Conservation (phyloP, 2,113 vertebrate genomes). For the Myotis lucifugus region DNA sequence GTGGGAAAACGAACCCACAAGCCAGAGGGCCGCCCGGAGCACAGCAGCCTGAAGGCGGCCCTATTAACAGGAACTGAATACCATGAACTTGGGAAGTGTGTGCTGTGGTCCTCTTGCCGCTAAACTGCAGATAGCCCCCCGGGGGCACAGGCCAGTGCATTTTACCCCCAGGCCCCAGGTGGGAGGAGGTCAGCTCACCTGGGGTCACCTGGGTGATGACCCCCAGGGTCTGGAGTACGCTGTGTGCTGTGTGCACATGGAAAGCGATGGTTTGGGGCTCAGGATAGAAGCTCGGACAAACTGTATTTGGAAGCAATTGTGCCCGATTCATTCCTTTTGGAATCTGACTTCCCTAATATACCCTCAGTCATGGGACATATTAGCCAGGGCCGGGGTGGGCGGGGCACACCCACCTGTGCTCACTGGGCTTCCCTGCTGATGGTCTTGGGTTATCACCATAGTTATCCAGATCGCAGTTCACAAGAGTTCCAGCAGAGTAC, state of each 20-base stretch:
- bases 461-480: background rate
- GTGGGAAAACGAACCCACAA: constrained; percentile 44
- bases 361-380: background rate
- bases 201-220: background rate
- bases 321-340: constrained; percentile 11
- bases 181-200: background rate
- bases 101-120: background rate
- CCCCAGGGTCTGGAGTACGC: accelerated
- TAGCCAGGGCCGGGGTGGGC: background rate
- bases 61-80: background rate
- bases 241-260: no score
- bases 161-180: background rate
- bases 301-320: constrained; percentile 16
- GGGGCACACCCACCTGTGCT: background rate
- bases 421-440: background rate
- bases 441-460: background rate
- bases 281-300: background rate
- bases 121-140: background rate
- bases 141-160: background rate
- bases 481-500: background rate
- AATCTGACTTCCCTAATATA: background rate
- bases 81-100: background rate
- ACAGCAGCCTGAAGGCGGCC: background rate
- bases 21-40: background rate
- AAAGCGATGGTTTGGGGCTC: no score